Base-by-base conservation (phyloP, 2,113 vertebrate species). In the Bolborhynchus lineola region DNA sequence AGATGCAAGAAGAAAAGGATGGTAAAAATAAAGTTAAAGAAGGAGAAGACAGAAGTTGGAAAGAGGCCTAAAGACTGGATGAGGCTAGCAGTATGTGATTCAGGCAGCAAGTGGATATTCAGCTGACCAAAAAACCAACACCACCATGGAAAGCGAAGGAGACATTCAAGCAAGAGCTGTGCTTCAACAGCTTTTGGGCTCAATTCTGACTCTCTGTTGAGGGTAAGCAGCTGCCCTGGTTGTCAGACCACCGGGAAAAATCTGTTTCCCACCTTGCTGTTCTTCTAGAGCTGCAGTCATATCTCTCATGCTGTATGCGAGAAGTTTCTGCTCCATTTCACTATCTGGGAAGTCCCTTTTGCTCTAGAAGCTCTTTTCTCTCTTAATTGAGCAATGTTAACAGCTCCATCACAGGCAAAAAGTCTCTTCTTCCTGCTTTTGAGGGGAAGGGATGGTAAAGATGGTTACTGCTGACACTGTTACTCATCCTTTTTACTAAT, bases 241-340 rank as follows among this genome's bases (percentile, higher is more conserved):
- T 82, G n/a, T 42, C 57, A 86, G 24, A 31, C 8, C 21, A 39
- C 2, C 26, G 47, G 39, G 41, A 71, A 65, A 90, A 7, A 12
- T n/a, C 17, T 72, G 11, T 16, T 90, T 92, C 72, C 50, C 46
- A 18, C 15, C 62, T 41, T 28, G 16, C 28, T 88, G 1, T 68
- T 74, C 35, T 81, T 75, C 49, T 41, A 53, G 53, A 75, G n/a
- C 68, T 65, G 49, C n/a, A 79, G 3, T 42, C 46, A 63, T 8
- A 70, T 60, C 20, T 87, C 41, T 68, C 4, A 1, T 10, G 29
- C 41, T 33, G n/a, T 31, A 39, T 0, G 0, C 72, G 60, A 57
- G 41, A 70, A 41, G 16, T 67, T 84, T 68, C 78, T 92, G 52
- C 31, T 77, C 42, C 29, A 6, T 47, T 92, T 84, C 55, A 53